Evolutionary conservation across 1,140 invertebrate genomes (phyloP), one percentile per base, ranked within the genome.

Genomic region (Lepidurus apus): DNA sequence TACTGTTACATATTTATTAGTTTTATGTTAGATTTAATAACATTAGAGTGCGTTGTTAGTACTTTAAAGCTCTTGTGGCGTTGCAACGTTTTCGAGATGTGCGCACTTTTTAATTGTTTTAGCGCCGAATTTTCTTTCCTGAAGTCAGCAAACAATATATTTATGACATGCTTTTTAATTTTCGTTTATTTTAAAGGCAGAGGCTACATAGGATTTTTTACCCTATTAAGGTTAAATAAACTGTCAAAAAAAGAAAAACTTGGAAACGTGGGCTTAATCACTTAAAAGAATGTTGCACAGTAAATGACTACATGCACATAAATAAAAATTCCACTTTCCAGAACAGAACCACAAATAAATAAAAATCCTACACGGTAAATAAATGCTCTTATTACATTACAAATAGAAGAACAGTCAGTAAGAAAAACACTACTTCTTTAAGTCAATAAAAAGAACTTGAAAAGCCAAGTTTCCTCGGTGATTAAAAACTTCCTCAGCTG

Each of bases 341-440:
- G 17, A 65, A 65, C 53, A 65, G 21, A 47, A 65, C 13, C 53
- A 17, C 53, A 65, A 65, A 65, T 65, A 65, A 65, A 65, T 65
- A 65, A 65, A 65, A 65, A n/a, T 65, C 53, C 53, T 65, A 65
- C 53, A 4, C 34, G 17, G 53, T 13, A 65, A 65, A 65, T 65
- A 65, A 65, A 65, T 65, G 53, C 53, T 65, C 53, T 65, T 17
- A 34, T 21, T 65, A 65, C 53, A 65, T n/a, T 65, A 65, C 53
- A 65, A 65, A 65, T 65, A 65, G 53, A n/a, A 65, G 53, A 65
- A 65, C 53, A 65, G 17, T 65, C 53, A 65, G 53, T 65, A 65
- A 65, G 53, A 65, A 65, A 65, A 65, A 65, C 53, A 65, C 53
- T 65, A 65, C 53, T 65, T 13, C 34, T 34, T 13, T 65, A 65